Conservation (phyloP, 2,888 invertebrate species). For the Euplexia lucipara region DNA sequence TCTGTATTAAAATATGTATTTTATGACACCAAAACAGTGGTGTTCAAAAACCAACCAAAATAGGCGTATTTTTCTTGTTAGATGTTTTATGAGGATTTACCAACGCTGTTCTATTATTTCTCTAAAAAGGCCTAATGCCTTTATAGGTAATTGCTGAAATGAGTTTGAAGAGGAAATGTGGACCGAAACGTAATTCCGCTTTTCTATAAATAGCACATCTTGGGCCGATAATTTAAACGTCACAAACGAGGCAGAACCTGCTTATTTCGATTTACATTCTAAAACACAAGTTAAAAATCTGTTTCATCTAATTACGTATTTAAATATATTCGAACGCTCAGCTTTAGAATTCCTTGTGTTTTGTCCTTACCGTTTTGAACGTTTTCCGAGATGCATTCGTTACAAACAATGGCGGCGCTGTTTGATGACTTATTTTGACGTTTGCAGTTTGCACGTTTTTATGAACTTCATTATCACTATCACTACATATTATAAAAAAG, state of each 20-base stretch:
- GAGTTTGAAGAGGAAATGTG: not conserved
- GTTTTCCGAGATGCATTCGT: conserved; percentile 34
- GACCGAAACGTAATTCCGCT: not conserved
- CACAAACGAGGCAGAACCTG: conserved; percentile 32
- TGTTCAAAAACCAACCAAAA: not conserved
- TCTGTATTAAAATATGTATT: conserved; percentile 3
- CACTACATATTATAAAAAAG: no score
- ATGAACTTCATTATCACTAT: no score
- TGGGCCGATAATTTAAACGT: conserved; percentile 11
- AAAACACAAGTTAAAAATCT: conserved; percentile 47
- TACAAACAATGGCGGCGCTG: not conserved
- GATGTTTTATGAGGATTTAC: conserved; percentile 1
- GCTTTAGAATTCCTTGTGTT: conserved; percentile 43
- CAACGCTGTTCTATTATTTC: not conserved
- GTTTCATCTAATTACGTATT: conserved; percentile 57
- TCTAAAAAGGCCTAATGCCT: not conserved
- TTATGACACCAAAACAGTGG: not conserved
- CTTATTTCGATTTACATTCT: conserved; percentile 54
- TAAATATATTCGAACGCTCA: conserved; percentile 59
- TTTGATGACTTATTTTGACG: no score
- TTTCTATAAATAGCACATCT: conserved; percentile 8
- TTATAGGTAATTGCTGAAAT: not conserved
- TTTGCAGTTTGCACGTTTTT: no score
- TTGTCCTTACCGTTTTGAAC: conserved; percentile 22
- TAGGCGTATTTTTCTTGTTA: not conserved